phyloP scores from a whole-genome alignment of 2,113 vertebrate species.

The Ailurus styani region DNA sequence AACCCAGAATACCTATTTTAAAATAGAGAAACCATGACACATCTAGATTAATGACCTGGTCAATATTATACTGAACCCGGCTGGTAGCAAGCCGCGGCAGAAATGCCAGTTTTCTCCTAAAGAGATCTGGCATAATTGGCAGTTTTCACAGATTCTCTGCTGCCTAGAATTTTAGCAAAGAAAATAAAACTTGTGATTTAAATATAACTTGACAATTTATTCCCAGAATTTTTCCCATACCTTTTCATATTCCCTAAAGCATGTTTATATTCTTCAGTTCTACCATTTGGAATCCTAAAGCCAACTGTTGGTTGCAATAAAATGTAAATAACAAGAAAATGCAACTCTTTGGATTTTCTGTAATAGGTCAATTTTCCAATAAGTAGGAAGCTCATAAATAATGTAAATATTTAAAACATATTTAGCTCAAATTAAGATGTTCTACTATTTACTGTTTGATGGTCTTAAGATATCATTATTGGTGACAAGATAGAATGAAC shows the following conservation, averaged over 20 bases:
- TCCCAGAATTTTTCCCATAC: conserved; percentile 46
- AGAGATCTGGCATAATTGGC: background rate
- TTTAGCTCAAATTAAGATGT: conserved; percentile 49
- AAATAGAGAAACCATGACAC: background rate
- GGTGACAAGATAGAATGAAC: conserved; percentile 45
- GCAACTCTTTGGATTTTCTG: background rate
- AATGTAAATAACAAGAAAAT: conserved; percentile 38
- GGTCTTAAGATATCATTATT: conserved; percentile 40
- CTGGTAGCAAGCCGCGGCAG: background rate
- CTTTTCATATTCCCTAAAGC: conserved; percentile 55
- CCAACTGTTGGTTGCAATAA: conserved; percentile 33
- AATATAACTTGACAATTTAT: conserved; percentile 68
- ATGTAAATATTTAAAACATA: conserved; percentile 35
- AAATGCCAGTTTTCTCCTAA: background rate
- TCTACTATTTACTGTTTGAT: conserved; percentile 39
- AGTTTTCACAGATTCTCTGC: background rate
- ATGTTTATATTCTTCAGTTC: conserved; percentile 49
- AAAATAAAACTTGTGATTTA: conserved; percentile 46
- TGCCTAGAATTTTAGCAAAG: background rate
- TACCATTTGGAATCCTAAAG: conserved; percentile 67
- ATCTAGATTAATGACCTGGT: background rate
- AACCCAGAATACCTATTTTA: background rate
- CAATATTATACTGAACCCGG: background rate
- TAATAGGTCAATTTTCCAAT: conserved; percentile 56
- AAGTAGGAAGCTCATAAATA: conserved; percentile 58